Percentiles rank a stretch among this genome's conserved stretches.
Evolutionary conservation across 1,140 invertebrate species (phyloP).

Genomic region (Hestina assimilis): DNA sequence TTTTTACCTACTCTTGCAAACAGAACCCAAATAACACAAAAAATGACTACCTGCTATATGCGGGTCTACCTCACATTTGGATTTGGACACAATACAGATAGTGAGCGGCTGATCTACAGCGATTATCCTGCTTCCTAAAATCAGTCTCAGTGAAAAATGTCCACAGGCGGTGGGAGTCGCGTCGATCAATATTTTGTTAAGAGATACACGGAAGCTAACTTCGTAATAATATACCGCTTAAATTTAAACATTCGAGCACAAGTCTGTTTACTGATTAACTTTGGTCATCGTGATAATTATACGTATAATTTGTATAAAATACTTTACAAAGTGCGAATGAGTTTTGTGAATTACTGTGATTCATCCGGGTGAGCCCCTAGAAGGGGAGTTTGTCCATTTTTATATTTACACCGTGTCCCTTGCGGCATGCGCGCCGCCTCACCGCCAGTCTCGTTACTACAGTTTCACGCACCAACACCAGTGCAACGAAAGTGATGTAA

Average conservation of each 20-base stretch:
- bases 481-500: conserved; percentile 72
- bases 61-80: conserved; percentile 52
- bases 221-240: conserved; percentile 57
- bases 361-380: conserved; percentile 71
- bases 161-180: conserved; percentile 56
- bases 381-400: conserved; percentile 78
- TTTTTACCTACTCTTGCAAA: conserved; percentile 45
- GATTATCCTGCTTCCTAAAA: conserved; percentile 62
- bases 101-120: conserved; percentile 57
- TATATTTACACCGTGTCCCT: conserved; percentile 76
- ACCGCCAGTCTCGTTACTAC: conserved; percentile 71
- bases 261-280: conserved; percentile 4
- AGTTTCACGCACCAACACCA: conserved; percentile 74
- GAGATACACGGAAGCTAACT: conserved; percentile 64
- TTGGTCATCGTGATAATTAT: conserved; percentile 11
- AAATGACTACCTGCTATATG: conserved; percentile 67
- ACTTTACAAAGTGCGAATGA: conserved; percentile 37
- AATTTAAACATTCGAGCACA: conserved; percentile 48
- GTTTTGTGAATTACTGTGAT: conserved; percentile 63
- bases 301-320: conserved; percentile 37
- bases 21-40: conserved; percentile 64
- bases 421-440: conserved; percentile 74
- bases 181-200: conserved; percentile 75
- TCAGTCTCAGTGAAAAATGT: conserved; percentile 61
- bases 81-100: conserved; percentile 58